A percentile compares a stretch with the other conserved stretches of the same genome.
Conservation (phyloP, 2,888 invertebrate genomes). For the Acanthoscelides obtectus region DNA sequence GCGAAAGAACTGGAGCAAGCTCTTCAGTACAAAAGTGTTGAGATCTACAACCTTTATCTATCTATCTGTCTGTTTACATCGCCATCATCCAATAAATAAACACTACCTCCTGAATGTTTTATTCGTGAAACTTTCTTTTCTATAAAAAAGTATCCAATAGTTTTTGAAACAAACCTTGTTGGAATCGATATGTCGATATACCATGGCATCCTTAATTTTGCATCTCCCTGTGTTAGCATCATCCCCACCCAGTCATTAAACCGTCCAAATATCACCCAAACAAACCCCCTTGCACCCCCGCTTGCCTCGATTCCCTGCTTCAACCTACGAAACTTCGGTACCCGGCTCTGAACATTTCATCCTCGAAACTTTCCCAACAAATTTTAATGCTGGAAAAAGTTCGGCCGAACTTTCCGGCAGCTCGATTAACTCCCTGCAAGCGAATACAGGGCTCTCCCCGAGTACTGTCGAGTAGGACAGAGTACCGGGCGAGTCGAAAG, state of each 20-base stretch:
- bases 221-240: background rate
- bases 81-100: too few relatives aligned
- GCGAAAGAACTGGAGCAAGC: too few relatives aligned
- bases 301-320: constrained; percentile 28
- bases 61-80: too few relatives aligned
- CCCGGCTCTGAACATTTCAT: constrained; percentile 33
- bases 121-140: too few relatives aligned
- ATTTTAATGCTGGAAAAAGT: constrained; percentile 48
- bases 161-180: too few relatives aligned
- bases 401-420: constrained; percentile 46
- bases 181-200: too few relatives aligned
- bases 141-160: too few relatives aligned
- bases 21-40: too few relatives aligned
- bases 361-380: constrained; percentile 45
- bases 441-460: constrained; percentile 44
- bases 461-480: constrained; percentile 17
- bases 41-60: too few relatives aligned
- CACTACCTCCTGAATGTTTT: too few relatives aligned
- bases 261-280: constrained; percentile 18
- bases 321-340: background rate
- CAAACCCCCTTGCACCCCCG: constrained; percentile 7
- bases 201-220: background rate
- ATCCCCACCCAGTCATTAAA: constrained; percentile 9
- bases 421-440: constrained; percentile 47
- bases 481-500: background rate